Conservation (phyloP, 2,888 invertebrate genomes). For the Epirrhoe tristata region DNA sequence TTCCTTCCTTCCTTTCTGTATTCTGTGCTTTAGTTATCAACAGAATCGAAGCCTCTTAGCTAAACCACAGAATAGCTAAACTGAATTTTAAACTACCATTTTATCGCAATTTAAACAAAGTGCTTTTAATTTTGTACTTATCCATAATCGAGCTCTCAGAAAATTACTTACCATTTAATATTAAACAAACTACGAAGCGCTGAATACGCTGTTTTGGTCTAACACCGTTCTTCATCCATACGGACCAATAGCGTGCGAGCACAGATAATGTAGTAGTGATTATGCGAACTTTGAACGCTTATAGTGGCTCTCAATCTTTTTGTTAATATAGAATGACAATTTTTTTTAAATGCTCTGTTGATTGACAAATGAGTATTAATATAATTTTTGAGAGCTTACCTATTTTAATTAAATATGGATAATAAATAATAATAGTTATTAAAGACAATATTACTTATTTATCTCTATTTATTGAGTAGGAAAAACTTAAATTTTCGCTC, state of each 20-base stretch:
- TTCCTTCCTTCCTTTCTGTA: too few relatives aligned
- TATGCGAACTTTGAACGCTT: constrained; percentile 17
- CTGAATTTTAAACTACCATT: neutral
- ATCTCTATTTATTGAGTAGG: too few relatives aligned
- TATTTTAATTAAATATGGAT: too few relatives aligned
- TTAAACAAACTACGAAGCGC: constrained; percentile 25
- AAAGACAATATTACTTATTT: too few relatives aligned
- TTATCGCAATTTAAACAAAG: neutral
- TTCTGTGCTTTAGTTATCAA: too few relatives aligned
- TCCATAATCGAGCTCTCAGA: neutral
- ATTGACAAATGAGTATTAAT: too few relatives aligned
- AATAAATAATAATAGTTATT: too few relatives aligned
- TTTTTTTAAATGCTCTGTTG: neutral
- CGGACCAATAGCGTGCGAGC: constrained; percentile 40
- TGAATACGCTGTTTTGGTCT: constrained; percentile 28
- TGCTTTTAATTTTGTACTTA: neutral
- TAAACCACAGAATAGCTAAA: too few relatives aligned
- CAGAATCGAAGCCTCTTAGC: too few relatives aligned
- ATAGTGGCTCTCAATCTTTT: constrained; percentile 30
- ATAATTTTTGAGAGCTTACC: too few relatives aligned
- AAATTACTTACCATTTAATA: neutral
- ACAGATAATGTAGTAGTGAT: neutral
- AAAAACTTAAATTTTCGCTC: too few relatives aligned
- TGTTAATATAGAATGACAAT: too few relatives aligned
- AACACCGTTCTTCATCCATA: constrained; percentile 26